Conservation (phyloP, 2,797 vertebrate species). For the Rhabdomys pumilio region DNA sequence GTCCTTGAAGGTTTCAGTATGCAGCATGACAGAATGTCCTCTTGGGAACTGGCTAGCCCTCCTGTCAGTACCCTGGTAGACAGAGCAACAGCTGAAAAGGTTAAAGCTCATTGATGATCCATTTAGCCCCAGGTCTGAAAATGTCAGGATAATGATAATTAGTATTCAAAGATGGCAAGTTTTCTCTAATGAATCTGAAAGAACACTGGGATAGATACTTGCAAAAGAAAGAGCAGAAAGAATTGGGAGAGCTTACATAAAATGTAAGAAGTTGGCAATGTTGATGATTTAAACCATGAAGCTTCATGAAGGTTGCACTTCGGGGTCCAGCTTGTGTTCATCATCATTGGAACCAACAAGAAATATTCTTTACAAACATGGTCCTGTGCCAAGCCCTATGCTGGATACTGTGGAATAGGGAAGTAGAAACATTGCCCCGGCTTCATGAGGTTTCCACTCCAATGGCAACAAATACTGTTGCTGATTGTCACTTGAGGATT, state of each 20-base stretch:
- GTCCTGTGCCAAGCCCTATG: background rate
- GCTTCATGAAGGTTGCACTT: background rate
- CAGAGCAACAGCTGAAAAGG: slow-evolving; percentile 55
- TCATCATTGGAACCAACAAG: background rate
- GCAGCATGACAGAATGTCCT: background rate
- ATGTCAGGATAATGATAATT: slow-evolving; percentile 71
- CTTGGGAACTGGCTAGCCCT: background rate
- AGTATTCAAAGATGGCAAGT: slow-evolving; percentile 32
- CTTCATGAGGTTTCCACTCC: background rate
- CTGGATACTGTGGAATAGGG: background rate
- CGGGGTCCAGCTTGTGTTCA: background rate
- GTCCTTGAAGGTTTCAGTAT: slow-evolving; percentile 42
- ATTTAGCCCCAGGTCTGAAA: slow-evolving; percentile 65
- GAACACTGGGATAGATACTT: background rate
- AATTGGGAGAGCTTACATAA: background rate
- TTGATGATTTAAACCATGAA: background rate
- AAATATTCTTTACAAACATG: background rate
- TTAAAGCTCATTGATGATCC: slow-evolving; percentile 67
- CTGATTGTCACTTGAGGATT: background rate
- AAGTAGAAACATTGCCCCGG: background rate
- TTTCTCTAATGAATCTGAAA: slow-evolving; percentile 67
- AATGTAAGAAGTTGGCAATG: background rate
- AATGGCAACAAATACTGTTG: too few species aligned
- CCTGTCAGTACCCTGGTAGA: background rate
- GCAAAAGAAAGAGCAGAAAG: slow-evolving; percentile 18